These are phyloP conservation scores for Ericerus pela DNA, from an alignment of 1,140 invertebrate species.

Conservation along the genomic window DNA sequence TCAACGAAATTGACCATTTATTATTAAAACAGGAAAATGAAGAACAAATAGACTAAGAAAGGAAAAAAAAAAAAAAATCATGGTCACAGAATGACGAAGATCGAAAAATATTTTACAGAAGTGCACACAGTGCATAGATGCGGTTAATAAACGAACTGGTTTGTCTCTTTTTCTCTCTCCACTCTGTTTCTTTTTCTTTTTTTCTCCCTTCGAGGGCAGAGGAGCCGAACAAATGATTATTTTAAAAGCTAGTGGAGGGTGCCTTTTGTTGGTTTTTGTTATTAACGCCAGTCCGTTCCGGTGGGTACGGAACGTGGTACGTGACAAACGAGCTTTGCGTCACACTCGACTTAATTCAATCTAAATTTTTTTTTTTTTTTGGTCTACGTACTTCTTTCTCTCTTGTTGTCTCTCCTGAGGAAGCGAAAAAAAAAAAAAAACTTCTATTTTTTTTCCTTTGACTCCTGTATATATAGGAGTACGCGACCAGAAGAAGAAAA, in stretches of 20 bases:
- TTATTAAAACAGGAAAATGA: constrained; percentile 4
- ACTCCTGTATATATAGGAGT: too few species aligned
- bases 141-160: too few species aligned
- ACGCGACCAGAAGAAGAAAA: too few species aligned
- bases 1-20: constrained; percentile 9
- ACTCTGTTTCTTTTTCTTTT: too few species aligned
- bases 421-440: too few species aligned
- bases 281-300: constrained; percentile 7
- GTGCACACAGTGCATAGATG: too few species aligned
- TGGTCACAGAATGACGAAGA: constrained; percentile 1
- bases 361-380: not conserved
- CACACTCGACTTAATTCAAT: constrained; percentile 8
- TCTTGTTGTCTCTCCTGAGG: too few species aligned
- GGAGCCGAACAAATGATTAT: not conserved
- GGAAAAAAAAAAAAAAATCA: not conserved
- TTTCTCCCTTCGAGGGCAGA: too few species aligned
- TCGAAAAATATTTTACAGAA: too few species aligned
- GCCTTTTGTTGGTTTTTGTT: constrained; percentile 9
- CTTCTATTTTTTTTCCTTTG: too few species aligned
- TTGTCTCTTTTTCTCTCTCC: too few species aligned
- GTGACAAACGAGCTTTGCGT: constrained; percentile 5
- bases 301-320: constrained; percentile 7
- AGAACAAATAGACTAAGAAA: not conserved
- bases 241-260: constrained; percentile 5
- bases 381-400: not conserved